Evolutionary conservation across 2,888 invertebrate genomes (phyloP), one percentile per base, ranked within the genome.

Genomic region (Hirudinaria manillensis): DNA sequence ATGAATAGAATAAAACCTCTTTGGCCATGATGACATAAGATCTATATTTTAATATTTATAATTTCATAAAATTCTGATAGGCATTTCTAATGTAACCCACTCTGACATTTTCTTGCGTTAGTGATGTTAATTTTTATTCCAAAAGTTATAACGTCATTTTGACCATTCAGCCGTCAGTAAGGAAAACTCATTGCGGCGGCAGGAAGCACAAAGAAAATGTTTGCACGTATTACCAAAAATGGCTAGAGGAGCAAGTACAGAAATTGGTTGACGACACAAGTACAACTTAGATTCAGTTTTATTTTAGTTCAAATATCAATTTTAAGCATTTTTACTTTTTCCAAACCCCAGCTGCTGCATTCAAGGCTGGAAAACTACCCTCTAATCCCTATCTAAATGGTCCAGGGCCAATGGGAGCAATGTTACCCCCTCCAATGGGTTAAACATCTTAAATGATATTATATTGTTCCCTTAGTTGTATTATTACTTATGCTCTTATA

Each of bases 221-320:
- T 0, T 93, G 98, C 85, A 93, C 96, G 85, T 99, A 93, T 84
- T 99, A 99, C 85, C 98, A 99, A 86, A 97, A 97, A 88, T 99
- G 98, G 99, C 95, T 99, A 93, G 99, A 99, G 85, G 97, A 99
- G 85, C 97, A 99, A 87, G 99, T 99, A 0, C 99, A 99, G 84
- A 92, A 94, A 86, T 88, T 99, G 75, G 98, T 99, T 79, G 99
- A 99, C 82, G 87, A 87, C 76, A 87, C 88, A 79, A 85, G 84
- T 85, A 81, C 38, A 21, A 65, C 19, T 55, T 13, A 10, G n/a
- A 34, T 27, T 4, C 19, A 29, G 13, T 68, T 34, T 29, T 34
- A 1, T 16, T 68, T 32, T 32, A 2, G 29, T 34, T 29, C 19
- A 19, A n/a, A 2, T 61, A 29, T 61, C 13, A 61, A 6, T 1